Base-by-base conservation (phyloP, 2,888 invertebrate species). In the Aleiodes testaceus region DNA sequence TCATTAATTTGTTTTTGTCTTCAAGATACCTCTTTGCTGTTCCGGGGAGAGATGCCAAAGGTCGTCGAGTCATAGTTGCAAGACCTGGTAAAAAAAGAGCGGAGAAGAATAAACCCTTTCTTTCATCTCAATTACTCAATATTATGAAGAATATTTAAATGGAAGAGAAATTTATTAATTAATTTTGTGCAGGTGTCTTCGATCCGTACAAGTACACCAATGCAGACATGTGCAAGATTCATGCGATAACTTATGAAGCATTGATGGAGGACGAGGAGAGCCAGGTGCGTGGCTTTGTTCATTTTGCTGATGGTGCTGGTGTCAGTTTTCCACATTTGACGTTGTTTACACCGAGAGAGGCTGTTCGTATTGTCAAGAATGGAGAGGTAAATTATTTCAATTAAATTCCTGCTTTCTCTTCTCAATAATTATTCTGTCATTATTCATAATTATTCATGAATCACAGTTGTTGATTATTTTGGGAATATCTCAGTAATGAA, bases 261-360 rank as follows among this genome's bases (percentile, higher is more conserved):
- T 85, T 95, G 55, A 90, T 95, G 89, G 95, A 95, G 83, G 94
- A 95, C 82, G 95, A 95, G 85, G 93, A 94, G 77, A 92, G 91
- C 78, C 95, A 95, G 88, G 90, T 95, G 6, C 89, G 93, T 12
- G 95, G 95, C 11, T 91, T 93, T 81, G 93, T 94, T 1, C 95
- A 95, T 87, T 92, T 93, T 84, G 93, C 92, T 1, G 95, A 95
- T 81, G 93, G 94, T 26, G 90, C 90, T 71, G 93, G 93, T 0
- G 92, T 94, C 74, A 92, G 93, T 77, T 92, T 94, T 78, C 91
- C 94, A 0, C 93, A 93, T 81, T 88, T 95, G 65, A 94, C 94
- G 0, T 88, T 94, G 6, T 94, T 94, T 88, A 93, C 94, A 2
- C 94, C 93, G 3, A 92, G 91, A 76, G 94, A 94, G 84, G 93